Conservation (phyloP, 2,888 invertebrate genomes). For the Hoplodrina blanda region DNA sequence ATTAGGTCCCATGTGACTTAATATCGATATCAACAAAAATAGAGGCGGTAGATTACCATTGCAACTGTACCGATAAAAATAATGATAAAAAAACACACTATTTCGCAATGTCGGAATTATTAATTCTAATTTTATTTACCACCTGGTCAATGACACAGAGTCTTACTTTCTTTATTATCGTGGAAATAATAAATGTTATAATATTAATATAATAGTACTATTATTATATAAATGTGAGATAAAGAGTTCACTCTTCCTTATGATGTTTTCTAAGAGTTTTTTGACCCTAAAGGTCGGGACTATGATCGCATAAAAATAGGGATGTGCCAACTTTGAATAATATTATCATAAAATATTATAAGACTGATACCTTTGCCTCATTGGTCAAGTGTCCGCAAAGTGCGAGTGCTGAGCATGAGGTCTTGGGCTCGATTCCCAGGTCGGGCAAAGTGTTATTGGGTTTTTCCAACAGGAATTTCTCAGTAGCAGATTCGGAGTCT, state of each 20-base stretch:
- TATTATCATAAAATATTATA: too few species aligned
- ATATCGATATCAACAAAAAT: slow-evolving; percentile 10
- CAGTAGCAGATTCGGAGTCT: too few species aligned
- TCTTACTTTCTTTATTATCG: slow-evolving; percentile 36
- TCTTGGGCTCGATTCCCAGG: too few species aligned
- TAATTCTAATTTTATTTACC: background rate
- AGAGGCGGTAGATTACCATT: slow-evolving; percentile 2
- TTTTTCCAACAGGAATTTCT: too few species aligned
- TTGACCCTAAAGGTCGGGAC: slow-evolving; percentile 55
- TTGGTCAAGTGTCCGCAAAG: too few species aligned
- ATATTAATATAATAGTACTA: slow-evolving; percentile 57
- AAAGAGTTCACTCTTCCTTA: slow-evolving; percentile 66
- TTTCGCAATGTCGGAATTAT: slow-evolving; percentile 1
- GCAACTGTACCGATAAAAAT: slow-evolving; percentile 1
- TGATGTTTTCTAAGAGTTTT: slow-evolving; percentile 68
- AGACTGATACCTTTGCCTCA: too few species aligned
- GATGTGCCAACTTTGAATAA: slow-evolving; percentile 21
- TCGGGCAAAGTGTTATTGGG: too few species aligned
- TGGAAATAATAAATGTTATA: slow-evolving; percentile 57
- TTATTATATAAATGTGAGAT: slow-evolving; percentile 67
- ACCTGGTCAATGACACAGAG: slow-evolving; percentile 48
- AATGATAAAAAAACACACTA: background rate
- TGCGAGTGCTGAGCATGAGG: too few species aligned
- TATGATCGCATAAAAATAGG: slow-evolving; percentile 51
- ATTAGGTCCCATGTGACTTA: background rate